These are phyloP conservation scores for Carassius gibelio DNA, from an alignment of 2,113 vertebrate genomes.

Conservation along the genomic window DNA sequence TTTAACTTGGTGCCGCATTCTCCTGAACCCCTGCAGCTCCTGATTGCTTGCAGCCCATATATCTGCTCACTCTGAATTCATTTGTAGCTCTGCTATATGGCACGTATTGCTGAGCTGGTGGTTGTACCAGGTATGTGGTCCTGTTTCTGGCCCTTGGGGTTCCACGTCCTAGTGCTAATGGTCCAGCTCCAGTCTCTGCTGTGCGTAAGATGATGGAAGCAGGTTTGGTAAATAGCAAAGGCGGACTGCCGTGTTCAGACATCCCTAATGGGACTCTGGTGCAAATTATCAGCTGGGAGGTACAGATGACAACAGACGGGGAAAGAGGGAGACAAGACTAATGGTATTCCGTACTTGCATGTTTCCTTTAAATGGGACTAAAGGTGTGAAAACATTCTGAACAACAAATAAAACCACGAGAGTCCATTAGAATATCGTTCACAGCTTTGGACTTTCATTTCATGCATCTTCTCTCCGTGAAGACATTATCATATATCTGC, in stretches of 20 bases:
- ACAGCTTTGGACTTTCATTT: conserved; percentile 2
- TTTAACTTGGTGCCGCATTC: conserved; percentile 5
- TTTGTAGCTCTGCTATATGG: neutral
- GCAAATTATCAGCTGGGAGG: conserved; percentile 48
- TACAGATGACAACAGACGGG: neutral
- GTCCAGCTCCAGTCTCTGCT: conserved; percentile 34
- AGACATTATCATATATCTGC: conserved; percentile 33
- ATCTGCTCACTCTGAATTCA: conserved; percentile 5
- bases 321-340: conserved; percentile 23
- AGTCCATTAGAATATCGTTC: conserved; percentile 32
- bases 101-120: conserved; percentile 21
- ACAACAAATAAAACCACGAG: conserved; percentile 25
- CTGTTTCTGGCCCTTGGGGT: conserved; percentile 34
- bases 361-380: conserved; percentile 19
- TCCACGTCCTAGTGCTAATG: conserved; percentile 44
- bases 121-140: conserved; percentile 19
- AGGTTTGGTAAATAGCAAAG: conserved; percentile 50
- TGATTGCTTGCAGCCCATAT: neutral
- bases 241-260: conserved; percentile 50
- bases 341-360: conserved; percentile 5
- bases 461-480: conserved; percentile 14
- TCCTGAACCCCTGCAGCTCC: conserved; percentile 2
- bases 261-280: conserved; percentile 57
- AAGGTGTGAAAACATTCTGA: conserved; percentile 18
- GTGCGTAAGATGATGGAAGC: conserved; percentile 34